Conservation (phyloP, 2,113 vertebrate genomes). For the Microcebus ravelobensis region DNA sequence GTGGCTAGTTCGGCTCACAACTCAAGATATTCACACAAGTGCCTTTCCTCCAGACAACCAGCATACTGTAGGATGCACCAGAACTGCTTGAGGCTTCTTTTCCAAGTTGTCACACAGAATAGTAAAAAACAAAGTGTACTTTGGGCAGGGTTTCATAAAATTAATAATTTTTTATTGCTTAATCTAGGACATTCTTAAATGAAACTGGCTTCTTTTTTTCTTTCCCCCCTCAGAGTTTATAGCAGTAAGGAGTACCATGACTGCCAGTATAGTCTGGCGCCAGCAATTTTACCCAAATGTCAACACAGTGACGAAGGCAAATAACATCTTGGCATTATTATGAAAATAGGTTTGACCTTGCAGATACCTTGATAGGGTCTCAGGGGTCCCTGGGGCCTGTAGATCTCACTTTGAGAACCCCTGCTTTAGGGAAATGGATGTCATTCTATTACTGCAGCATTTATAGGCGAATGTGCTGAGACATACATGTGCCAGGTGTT, state of each 20-base stretch:
- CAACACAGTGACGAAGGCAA: constrained; percentile 21
- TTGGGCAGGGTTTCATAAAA: constrained; percentile 34
- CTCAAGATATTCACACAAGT: no score
- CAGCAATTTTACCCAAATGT: constrained; percentile 9
- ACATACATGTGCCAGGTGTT: background rate
- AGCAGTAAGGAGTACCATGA: background rate
- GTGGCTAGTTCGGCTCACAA: background rate
- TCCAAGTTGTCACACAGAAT: background rate
- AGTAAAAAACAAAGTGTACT: background rate
- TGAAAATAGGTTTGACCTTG: constrained; percentile 25
- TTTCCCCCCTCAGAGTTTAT: background rate
- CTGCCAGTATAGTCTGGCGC: background rate
- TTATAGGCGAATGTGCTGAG: background rate
- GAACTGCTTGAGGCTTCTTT: background rate
- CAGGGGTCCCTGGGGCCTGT: background rate
- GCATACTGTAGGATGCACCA: no score
- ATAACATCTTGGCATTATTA: background rate
- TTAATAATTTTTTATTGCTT: constrained; percentile 25
- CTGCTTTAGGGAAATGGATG: background rate
- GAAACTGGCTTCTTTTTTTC: background rate
- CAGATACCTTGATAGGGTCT: background rate
- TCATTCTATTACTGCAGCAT: background rate
- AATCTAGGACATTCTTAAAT: background rate
- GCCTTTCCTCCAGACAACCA: background rate
- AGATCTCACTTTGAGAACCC: background rate